Conservation (phyloP, 2,113 vertebrate species). For the Corvus hawaiiensis region DNA sequence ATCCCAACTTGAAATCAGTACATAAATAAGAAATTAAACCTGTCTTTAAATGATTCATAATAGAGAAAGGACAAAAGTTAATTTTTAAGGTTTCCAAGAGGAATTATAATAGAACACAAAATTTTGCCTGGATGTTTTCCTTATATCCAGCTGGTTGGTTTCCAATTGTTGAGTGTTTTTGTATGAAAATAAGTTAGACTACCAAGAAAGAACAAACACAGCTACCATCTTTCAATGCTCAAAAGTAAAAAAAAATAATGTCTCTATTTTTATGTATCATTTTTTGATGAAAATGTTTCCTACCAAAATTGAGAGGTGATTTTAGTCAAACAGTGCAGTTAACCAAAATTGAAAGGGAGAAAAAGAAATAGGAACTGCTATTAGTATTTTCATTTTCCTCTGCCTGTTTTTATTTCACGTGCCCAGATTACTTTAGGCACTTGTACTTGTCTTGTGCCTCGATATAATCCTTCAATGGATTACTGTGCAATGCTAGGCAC, state of each 20-base stretch:
- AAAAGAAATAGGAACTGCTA: neutral
- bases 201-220: neutral
- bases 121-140: neutral
- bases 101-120: neutral
- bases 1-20: neutral
- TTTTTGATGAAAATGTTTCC: neutral
- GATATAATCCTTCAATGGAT: constrained; percentile 23
- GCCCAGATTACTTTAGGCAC: constrained; percentile 7
- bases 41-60: neutral
- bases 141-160: neutral
- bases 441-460: constrained; percentile 29
- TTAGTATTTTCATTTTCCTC: neutral
- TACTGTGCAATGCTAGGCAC: constrained; percentile 10
- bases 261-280: neutral
- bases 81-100: neutral
- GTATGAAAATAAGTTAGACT: neutral
- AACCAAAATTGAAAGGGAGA: neutral
- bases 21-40: neutral
- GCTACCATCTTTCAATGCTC: neutral
- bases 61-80: neutral
- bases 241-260: neutral
- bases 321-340: neutral
- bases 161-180: neutral
- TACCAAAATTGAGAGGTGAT: neutral
- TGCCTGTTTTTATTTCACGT: neutral